Evolutionary conservation across 2,113 vertebrate genomes (phyloP).

Genomic region (Pardalotus punctatus): DNA sequence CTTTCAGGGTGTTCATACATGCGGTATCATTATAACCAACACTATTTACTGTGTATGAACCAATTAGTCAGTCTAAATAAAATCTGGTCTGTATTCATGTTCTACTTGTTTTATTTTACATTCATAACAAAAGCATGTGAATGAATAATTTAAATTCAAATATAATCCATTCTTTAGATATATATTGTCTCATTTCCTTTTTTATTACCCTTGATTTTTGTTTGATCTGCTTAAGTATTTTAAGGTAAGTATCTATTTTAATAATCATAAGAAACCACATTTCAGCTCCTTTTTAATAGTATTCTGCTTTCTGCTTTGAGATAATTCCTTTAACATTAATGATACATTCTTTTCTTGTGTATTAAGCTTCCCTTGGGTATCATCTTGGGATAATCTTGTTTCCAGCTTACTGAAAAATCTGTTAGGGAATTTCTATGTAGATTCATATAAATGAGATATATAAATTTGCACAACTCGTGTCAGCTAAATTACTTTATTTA

Average conservation of each 20-base stretch:
- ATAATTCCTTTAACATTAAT: slow-evolving; percentile 30
- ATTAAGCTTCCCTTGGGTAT: neutral
- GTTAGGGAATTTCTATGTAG: neutral
- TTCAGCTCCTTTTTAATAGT: neutral
- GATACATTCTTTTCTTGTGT: neutral
- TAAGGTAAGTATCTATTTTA: slow-evolving; percentile 1
- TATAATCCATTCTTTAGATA: neutral
- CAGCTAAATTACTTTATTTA: neutral
- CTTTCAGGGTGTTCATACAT: neutral
- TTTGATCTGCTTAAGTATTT: slow-evolving; percentile 1
- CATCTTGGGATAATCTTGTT: neutral
- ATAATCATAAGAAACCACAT: neutral
- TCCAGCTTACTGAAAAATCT: neutral
- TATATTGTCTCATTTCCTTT: neutral
- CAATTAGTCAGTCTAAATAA: neutral
- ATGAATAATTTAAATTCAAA: neutral
- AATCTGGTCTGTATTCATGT: neutral
- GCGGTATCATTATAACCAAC: neutral
- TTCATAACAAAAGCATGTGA: neutral
- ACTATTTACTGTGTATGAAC: neutral
- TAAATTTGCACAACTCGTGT: neutral
- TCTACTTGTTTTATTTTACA: neutral
- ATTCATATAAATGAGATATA: neutral
- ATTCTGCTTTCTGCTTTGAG: neutral
- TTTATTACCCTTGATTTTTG: neutral